A percentile compares a stretch with the other conserved stretches of the same genome.
Conservation (phyloP, 2,888 invertebrate species). For the Lycaena phlaeas region DNA sequence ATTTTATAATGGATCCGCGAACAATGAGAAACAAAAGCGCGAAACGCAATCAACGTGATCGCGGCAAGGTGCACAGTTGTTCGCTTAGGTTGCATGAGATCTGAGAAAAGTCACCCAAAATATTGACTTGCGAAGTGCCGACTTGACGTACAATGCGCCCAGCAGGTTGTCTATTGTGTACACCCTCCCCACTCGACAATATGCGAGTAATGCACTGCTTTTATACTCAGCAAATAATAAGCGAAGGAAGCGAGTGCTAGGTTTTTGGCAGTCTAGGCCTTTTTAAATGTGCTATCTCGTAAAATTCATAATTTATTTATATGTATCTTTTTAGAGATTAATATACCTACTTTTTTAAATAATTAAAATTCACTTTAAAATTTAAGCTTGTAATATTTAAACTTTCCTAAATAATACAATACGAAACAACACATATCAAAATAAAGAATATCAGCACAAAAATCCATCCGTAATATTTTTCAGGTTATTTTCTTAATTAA, state of each 20-base stretch:
- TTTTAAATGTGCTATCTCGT: too few species aligned
- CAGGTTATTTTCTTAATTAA: too few species aligned
- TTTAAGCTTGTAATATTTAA: too few species aligned
- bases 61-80: slow-evolving; percentile 53
- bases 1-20: slow-evolving; percentile 18
- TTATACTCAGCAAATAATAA: slow-evolving; percentile 47
- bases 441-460: too few species aligned
- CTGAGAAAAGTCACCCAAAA: slow-evolving; percentile 57
- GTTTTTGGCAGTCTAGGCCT: slow-evolving; percentile 1
- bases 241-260: slow-evolving; percentile 30
- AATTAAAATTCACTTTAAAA: too few species aligned
- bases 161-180: slow-evolving; percentile 64
- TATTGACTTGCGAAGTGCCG: slow-evolving; percentile 70
- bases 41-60: slow-evolving; percentile 7
- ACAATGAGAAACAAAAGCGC: slow-evolving; percentile 33
- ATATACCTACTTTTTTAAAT: too few species aligned
- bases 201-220: slow-evolving; percentile 57
- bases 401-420: too few species aligned
- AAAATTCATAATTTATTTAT: too few species aligned
- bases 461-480: too few species aligned
- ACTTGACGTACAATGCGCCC: slow-evolving; percentile 54
- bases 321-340: not conserved
- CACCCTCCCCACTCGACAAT: slow-evolving; percentile 49
- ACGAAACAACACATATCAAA: too few species aligned
- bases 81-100: slow-evolving; percentile 41